Conservation (phyloP, 2,113 vertebrate species). For the Lontra canadensis region DNA sequence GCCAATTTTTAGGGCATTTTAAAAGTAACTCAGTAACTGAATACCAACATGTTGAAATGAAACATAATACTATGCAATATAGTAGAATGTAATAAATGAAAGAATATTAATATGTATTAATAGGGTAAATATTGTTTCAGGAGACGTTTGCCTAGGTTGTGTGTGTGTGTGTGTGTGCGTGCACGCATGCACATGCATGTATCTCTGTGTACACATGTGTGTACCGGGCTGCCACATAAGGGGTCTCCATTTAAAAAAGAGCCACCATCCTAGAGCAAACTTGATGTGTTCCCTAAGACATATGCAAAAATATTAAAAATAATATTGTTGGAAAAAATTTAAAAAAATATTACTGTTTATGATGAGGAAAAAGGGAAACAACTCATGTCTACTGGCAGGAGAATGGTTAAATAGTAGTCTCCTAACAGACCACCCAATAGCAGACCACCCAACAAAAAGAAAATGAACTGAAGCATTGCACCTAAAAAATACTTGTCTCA, state of each 20-base stretch:
- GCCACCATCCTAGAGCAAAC: background rate
- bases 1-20: background rate
- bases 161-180: background rate
- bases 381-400: background rate
- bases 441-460: background rate
- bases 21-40: background rate
- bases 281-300: background rate
- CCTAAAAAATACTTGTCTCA: background rate
- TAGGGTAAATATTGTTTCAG: background rate
- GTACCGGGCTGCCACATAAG: background rate
- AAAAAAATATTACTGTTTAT: background rate
- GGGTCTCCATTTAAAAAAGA: background rate
- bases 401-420: background rate
- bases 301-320: background rate
- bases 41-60: background rate
- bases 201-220: background rate
- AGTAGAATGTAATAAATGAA: background rate
- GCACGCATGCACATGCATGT: rapidly evolving
- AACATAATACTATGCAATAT: background rate
- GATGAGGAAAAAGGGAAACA: background rate
- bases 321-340: background rate
- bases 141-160: background rate
- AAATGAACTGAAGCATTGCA: background rate
- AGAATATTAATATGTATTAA: background rate
- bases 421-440: background rate